A percentile compares a stretch with the other conserved stretches of the same genome.
These are phyloP conservation scores for Odontothrips loti DNA, from an alignment of 2,888 invertebrate species.

Conservation along the genomic window DNA sequence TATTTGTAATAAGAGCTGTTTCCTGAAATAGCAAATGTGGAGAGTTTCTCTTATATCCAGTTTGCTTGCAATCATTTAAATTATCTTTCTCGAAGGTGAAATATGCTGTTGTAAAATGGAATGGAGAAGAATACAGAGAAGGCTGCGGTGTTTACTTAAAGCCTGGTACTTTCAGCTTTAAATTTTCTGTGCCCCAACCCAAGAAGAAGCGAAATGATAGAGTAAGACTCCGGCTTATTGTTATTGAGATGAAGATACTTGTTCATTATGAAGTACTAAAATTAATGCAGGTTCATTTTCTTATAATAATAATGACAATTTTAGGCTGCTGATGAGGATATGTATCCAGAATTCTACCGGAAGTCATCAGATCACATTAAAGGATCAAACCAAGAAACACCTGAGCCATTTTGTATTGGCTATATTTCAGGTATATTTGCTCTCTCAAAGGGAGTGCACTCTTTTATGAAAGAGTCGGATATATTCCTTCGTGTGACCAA, in stretches of 20 bases:
- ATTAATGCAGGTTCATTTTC: neutral
- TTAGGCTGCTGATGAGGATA: conserved; percentile 60
- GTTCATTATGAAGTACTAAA: no score
- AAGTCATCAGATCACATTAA: conserved; percentile 64
- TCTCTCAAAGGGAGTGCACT: conserved; percentile 44
- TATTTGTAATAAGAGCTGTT: neutral
- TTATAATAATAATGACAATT: neutral
- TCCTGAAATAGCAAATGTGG: no score
- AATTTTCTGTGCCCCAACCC: conserved; percentile 41
- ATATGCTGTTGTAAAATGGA: conserved; percentile 56
- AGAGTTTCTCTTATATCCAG: neutral
- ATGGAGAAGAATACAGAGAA: conserved; percentile 57
- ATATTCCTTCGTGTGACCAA: conserved; percentile 64
- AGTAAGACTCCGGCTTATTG: no score
- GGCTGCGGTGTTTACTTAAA: conserved; percentile 66
- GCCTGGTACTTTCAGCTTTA: conserved; percentile 60
- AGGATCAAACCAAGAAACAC: conserved; percentile 67
- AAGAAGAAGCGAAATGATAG: conserved; percentile 39
- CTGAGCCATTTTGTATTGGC: conserved; percentile 71
- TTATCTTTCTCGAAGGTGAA: conserved; percentile 31
- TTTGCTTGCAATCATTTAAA: neutral
- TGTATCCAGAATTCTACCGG: conserved; percentile 75
- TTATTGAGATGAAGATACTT: no score
- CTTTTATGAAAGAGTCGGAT: conserved; percentile 48
- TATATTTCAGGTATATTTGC: conserved; percentile 61